Evolutionary conservation across 2,888 invertebrate species (phyloP).

Genomic region (Tromatobia lineatoria): DNA sequence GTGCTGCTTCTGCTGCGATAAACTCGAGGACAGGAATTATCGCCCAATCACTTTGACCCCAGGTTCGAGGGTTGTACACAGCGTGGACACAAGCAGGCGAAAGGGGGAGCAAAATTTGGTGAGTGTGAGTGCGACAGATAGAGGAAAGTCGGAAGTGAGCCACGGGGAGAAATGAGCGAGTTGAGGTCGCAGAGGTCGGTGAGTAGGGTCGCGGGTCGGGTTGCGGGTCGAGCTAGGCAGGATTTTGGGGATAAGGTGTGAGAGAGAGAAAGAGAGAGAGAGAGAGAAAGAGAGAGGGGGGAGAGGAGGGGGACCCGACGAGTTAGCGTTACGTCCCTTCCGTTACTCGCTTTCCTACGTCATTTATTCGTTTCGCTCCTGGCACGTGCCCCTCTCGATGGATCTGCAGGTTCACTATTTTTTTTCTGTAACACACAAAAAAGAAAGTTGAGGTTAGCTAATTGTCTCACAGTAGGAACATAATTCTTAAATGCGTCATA

Average conservation of each 20-base stretch:
- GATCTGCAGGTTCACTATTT: conserved; percentile 76
- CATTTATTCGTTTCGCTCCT: conserved; percentile 83
- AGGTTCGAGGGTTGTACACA: conserved; percentile 29
- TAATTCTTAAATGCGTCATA: background rate
- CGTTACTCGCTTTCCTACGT: conserved; percentile 83
- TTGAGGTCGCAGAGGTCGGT: conserved; percentile 47
- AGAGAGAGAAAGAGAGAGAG: conserved; percentile 69
- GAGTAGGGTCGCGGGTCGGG: conserved; percentile 69
- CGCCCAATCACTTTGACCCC: conserved; percentile 40
- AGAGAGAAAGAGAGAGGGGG: conserved; percentile 80
- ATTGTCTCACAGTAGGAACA: background rate
- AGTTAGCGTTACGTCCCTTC: conserved; percentile 84
- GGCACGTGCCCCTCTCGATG: conserved; percentile 80
- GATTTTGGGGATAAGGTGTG: conserved; percentile 71
- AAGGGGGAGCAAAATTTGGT: conserved; percentile 33
- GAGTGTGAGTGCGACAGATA: conserved; percentile 59
- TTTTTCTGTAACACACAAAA: conserved; percentile 81
- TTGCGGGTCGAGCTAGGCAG: conserved; percentile 68
- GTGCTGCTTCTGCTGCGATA: conserved; percentile 12
- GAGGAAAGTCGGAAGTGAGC: conserved; percentile 71
- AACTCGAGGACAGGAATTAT: conserved; percentile 22
- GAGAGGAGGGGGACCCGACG: conserved; percentile 83
- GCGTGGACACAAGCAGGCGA: background rate
- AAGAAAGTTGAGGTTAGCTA: background rate
- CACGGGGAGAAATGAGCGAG: conserved; percentile 63